Percentiles rank a stretch among this genome's conserved stretches.
Evolutionary conservation across 2,888 invertebrate genomes (phyloP).

Genomic region (Drosophila recens): DNA sequence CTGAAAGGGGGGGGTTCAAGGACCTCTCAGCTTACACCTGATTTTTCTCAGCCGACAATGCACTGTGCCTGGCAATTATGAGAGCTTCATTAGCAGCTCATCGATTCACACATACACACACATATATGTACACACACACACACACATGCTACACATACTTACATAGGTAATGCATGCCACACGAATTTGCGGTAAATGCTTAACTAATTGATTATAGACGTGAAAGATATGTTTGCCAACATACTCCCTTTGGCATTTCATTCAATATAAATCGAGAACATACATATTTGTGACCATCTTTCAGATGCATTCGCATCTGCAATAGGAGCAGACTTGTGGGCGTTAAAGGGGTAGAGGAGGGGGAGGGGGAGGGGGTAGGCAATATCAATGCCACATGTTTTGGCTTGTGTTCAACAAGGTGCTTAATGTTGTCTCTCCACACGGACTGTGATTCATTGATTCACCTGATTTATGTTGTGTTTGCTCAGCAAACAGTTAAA

Average conservation of each 20-base stretch:
- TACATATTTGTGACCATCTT: not conserved
- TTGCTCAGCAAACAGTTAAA: slow-evolving; percentile 10
- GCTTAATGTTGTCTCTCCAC: slow-evolving; percentile 8
- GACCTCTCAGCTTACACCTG: not conserved
- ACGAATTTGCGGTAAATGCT: slow-evolving; percentile 29
- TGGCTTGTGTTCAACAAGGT: slow-evolving; percentile 18
- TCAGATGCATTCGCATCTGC: not conserved
- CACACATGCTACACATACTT: not conserved
- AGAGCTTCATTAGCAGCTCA: slow-evolving; percentile 37
- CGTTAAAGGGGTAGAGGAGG: not conserved
- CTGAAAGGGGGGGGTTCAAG: not conserved
- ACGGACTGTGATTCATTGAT: slow-evolving; percentile 15
- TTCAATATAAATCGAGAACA: not conserved
- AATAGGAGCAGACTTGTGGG: not conserved
- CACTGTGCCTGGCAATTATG: slow-evolving; percentile 24
- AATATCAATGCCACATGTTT: slow-evolving; percentile 8
- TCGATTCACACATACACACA: slow-evolving; percentile 3
- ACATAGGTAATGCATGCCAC: not conserved
- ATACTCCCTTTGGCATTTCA: slow-evolving; percentile 6
- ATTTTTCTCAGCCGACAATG: slow-evolving; percentile 18
- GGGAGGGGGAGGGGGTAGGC: not conserved
- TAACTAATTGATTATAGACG: slow-evolving; percentile 40
- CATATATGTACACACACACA: not conserved
- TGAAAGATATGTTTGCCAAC: slow-evolving; percentile 2
- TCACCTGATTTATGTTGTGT: slow-evolving; percentile 20